Base-by-base conservation (phyloP, 2,797 vertebrate genomes). In the Astyanax mexicanus region DNA sequence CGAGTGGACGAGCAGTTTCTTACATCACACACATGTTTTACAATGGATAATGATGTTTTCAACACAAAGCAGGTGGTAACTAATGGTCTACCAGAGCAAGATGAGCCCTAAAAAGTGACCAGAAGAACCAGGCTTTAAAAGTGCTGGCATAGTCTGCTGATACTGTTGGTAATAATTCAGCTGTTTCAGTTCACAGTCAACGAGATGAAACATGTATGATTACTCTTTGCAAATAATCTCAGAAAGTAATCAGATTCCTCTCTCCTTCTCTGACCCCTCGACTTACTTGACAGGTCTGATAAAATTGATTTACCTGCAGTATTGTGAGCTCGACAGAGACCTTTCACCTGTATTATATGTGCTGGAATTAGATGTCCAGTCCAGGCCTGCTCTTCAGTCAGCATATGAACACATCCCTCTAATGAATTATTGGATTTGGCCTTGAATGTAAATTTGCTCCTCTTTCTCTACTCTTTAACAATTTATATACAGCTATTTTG, bases 351-450 rank as follows among this genome's bases (percentile, higher is more conserved):
- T 40, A 51, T 60, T 15, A 49, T 52, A 19, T 27, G 1, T 40
- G 21, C 54, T 68, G 73, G 42, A 61, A 25, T 54, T 62, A 52
- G 55, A 76, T 62, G n/a, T 17, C 21, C 38, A 21, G 37, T 8
- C 9, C 60, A 65, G 11, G 7, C 35, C 51, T 37, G 51, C 21
- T 6, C 12, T 9, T 29, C 1, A 9, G 17, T 49, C 55, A 32
- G 44, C n/a, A 4, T 52, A 60, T 45, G 11, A 4, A 25, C 35
- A 54, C n/a, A 64, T 54, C 38, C 62, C 47, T 54, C 6, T 42
- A 32, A 77, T 64, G 25, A 64, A 42, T 70, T 62, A 44, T 35
- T 54, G 57, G 32, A 35, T 62, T 62, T 49, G 40, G 58, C 45
- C 23, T 57, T 32, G 3, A 65, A 29, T 29, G 13, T 25, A 38